A percentile compares a stretch with the other conserved stretches of the same genome.
phyloP scores from a whole-genome alignment of 2,797 vertebrate species.

The Centropyge bicolor region DNA sequence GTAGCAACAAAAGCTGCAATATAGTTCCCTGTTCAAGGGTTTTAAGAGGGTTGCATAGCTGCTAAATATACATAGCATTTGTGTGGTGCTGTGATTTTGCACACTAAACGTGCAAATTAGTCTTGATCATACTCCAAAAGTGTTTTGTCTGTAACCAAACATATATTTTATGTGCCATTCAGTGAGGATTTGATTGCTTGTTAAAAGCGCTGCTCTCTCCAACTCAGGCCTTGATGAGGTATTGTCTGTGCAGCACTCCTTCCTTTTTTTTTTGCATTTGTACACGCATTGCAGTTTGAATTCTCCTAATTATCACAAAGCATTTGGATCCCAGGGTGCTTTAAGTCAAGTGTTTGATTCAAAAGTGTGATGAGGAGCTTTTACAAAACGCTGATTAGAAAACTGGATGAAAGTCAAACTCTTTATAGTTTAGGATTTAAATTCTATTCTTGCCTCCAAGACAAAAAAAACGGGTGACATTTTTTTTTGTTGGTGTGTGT shows the following conservation, averaged over 20 bases:
- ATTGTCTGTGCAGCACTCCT: slow-evolving; percentile 40
- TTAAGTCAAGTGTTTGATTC: slow-evolving; percentile 29
- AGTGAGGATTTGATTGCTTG: slow-evolving; percentile 40
- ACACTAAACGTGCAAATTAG: slow-evolving; percentile 47
- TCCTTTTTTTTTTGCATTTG: slow-evolving; percentile 34
- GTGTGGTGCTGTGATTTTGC: slow-evolving; percentile 6
- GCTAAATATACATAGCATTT: slow-evolving; percentile 1
- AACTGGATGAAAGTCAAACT: slow-evolving; percentile 7
- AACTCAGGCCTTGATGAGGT: slow-evolving; percentile 44
- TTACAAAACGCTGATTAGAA: slow-evolving; percentile 18
- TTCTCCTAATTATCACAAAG: slow-evolving; percentile 19
- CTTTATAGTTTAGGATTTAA: neutral
- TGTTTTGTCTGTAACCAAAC: slow-evolving; percentile 33
- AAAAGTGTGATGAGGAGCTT: slow-evolving; percentile 14
- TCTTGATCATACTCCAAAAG: slow-evolving; percentile 24
- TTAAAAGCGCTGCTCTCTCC: slow-evolving; percentile 9
- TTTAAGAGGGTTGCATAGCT: slow-evolving; percentile 4
- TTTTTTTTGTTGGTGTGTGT: slow-evolving; percentile 19
- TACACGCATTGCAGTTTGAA: neutral
- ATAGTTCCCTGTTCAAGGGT: neutral
- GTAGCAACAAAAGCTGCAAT: slow-evolving; percentile 19
- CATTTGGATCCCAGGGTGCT: neutral
- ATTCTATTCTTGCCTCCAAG: slow-evolving; percentile 19
- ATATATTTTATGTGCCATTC: slow-evolving; percentile 40
- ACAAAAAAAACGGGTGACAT: neutral